Conservation (phyloP, 2,113 vertebrate species). For the Tachysurus vachellii region DNA sequence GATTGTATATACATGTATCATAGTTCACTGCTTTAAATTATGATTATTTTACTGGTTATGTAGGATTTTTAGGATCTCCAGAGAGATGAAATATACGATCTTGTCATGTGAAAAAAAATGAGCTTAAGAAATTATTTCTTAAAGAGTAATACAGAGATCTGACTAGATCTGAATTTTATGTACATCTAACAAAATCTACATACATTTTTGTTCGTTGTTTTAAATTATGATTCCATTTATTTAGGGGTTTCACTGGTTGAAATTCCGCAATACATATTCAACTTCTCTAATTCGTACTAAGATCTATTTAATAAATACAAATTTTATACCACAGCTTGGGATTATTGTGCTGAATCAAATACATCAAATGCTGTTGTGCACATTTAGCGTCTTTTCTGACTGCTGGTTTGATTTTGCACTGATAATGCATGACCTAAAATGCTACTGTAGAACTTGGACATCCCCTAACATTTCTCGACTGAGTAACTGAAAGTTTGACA, state of each 20-base stretch:
- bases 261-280: not conserved
- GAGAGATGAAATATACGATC: not conserved
- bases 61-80: not conserved
- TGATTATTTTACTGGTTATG: not conserved
- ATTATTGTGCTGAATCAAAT: not conserved
- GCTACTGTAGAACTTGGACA: slow-evolving; percentile 26
- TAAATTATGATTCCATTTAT: not conserved
- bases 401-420: not conserved
- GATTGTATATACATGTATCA: not conserved
- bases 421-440: slow-evolving; percentile 9
- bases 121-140: not conserved
- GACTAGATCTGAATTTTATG: not conserved
- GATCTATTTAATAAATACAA: slow-evolving; percentile 2
- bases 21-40: not conserved
- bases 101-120: not conserved
- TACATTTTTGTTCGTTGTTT: not conserved
- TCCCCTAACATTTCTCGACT: slow-evolving; percentile 44
- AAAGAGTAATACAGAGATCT: not conserved
- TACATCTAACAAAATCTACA: too few relatives aligned
- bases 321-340: not conserved
- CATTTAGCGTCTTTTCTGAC: not conserved
- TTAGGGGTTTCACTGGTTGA: slow-evolving; percentile 23
- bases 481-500: slow-evolving; percentile 31
- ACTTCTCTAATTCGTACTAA: not conserved
- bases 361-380: not conserved